phyloP scores from a whole-genome alignment of 23 tunicate species.

The Oikopleura vanhoeffeni region DNA sequence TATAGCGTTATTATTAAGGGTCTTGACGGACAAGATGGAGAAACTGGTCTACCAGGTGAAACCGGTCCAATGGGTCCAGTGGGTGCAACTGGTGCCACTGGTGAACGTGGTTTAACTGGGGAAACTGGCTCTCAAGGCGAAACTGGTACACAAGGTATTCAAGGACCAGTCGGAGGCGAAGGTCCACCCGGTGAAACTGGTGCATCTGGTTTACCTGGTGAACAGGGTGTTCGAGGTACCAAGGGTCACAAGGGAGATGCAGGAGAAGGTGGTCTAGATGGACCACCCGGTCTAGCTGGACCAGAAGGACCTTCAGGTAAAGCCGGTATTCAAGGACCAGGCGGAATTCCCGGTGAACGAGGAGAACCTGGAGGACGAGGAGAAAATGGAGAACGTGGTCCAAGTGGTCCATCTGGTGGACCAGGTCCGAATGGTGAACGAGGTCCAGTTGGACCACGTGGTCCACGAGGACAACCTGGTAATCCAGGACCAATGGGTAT shows the following conservation, averaged over 20 bases:
- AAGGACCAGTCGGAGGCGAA: not conserved
- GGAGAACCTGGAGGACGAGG: constrained; percentile 19
- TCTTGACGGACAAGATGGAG: not conserved
- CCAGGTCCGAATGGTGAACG: not conserved
- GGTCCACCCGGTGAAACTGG: constrained; percentile 41
- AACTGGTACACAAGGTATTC: not conserved
- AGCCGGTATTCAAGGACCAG: constrained; percentile 27
- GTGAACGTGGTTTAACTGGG: not conserved
- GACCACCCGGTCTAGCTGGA: constrained; percentile 30
- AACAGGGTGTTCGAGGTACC: constrained; percentile 28
- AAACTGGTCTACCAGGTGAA: not conserved
- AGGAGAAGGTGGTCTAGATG: constrained; percentile 36
- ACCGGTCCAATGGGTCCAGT: not conserved
- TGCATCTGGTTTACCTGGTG: constrained; percentile 25
- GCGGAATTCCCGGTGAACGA: constrained; percentile 20
- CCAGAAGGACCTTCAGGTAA: constrained; percentile 19
- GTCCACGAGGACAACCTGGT: not conserved
- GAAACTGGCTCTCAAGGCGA: not conserved
- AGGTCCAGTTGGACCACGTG: not conserved
- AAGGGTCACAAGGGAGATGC: constrained; percentile 39
- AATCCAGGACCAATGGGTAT: not conserved
- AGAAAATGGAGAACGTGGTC: not conserved
- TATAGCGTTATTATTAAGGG: too few species aligned
- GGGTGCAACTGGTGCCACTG: not conserved
- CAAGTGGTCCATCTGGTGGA: not conserved